These are phyloP conservation scores for Palloptera scutellata DNA, from an alignment of 2,888 invertebrate genomes.

Conservation along the genomic window DNA sequence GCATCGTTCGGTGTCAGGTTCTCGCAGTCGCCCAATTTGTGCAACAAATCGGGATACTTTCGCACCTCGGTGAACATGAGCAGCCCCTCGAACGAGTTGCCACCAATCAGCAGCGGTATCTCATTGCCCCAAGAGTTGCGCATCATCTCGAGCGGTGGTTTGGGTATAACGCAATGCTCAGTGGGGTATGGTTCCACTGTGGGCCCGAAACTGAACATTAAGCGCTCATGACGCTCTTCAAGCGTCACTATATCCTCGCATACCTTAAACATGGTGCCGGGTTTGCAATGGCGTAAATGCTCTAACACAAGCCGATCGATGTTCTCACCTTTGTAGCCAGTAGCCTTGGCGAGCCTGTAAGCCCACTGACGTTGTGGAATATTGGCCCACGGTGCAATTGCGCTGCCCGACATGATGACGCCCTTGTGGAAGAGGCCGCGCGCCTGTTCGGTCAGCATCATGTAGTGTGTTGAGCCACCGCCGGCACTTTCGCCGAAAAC, in stretches of 20 bases:
- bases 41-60: conserved; percentile 55
- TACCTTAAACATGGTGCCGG: conserved; percentile 56
- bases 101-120: conserved; percentile 61
- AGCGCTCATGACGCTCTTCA: conserved; percentile 55
- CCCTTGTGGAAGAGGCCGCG: conserved; percentile 61
- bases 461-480: conserved; percentile 64
- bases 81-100: conserved; percentile 61
- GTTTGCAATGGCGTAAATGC: conserved; percentile 57
- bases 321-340: conserved; percentile 57
- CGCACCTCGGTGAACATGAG: conserved; percentile 57
- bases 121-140: conserved; percentile 59
- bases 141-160: conserved; percentile 58
- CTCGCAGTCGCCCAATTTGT: conserved; percentile 55
- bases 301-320: conserved; percentile 59
- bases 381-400: conserved; percentile 57
- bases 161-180: conserved; percentile 57
- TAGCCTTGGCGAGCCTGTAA: conserved; percentile 55
- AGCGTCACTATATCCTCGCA: conserved; percentile 57
- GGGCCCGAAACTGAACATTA: conserved; percentile 59
- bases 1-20: conserved; percentile 57
- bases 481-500: conserved; percentile 68
- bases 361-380: conserved; percentile 55
- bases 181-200: conserved; percentile 57
- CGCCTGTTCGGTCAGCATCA: conserved; percentile 66
- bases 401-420: conserved; percentile 60